Base-by-base conservation (phyloP, 2,888 invertebrate genomes). In the Cerastis rubricosa region DNA sequence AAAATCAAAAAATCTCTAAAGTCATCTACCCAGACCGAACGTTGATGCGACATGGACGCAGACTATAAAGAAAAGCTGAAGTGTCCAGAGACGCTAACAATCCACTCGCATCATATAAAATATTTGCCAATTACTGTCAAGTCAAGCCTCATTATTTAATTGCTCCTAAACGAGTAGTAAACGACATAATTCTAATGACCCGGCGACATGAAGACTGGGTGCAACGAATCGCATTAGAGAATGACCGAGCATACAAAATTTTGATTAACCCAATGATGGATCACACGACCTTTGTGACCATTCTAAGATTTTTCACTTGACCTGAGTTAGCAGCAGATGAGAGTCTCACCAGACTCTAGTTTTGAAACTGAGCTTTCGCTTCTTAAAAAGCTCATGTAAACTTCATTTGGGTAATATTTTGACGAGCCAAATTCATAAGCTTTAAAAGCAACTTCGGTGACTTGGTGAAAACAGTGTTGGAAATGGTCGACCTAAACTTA, bases 231-330 rank as follows among this genome's bases (percentile, higher is more conserved):
- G 61, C 43, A 82, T 81, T 70, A 72, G 49, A 71, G 67, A 81
- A 86, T 79, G 51, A 89, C 72, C 70, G 78, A 89, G 87, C 90
- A 87, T 89, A 87, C 83, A 78, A 85, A 91, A 91, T 91, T 80
- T 73, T 77, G 83, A 87, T 90, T 90, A 82, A 77, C 71, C 75
- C 74, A 49, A 59, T 70, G 72, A 80, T 89, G 72, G 75, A 83
- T 88, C 87, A 74, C 86, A 86, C 81, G 88, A 83, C 87, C 85
- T 89, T 59, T 43, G 49, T 47, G 79, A 67, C 49, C 40, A 59
- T 72, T 70, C 45, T 51, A 14, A 65, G 25, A 63, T 51, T 40
- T 25, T 61, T 64, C 51, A 54, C 29, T 8, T 66, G 6, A 25
- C 25, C 47, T 49, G 19, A 25, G 25, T n/a, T 35, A 22, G 64